Base-by-base conservation (phyloP, 2,797 vertebrate genomes). In the Natrix natrix region DNA sequence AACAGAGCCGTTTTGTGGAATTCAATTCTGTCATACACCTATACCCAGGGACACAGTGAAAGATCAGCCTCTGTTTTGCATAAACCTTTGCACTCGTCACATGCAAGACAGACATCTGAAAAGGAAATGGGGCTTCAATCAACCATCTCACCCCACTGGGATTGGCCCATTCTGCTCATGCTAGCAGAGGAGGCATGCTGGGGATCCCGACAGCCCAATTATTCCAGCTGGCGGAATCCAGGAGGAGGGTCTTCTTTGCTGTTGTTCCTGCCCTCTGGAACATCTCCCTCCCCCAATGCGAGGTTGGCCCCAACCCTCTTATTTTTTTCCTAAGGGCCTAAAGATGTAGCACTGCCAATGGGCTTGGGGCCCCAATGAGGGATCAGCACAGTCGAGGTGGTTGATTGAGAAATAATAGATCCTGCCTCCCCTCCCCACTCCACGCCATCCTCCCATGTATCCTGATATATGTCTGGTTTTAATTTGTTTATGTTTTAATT, bases 161-260 rank as follows among this genome's bases (percentile, higher is more conserved):
- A 16, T 69, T 69, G 63, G 63, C 5, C 28, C 13, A 13, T 32
- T 69, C 5, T 69, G 13, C 28, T 69, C 5, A 12, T 66, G 28
- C 28, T 63, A 26, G 61, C 61, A 63, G 61, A 63, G 26, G 28
- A 63, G 61, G 61, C 61, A 63, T 63, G 26, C 26, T 13, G 28
- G 0, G 0, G 61, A 1, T 66, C 28, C 5, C 12, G 0, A n/a
- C 28, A n/a, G 28, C 63, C 13, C 63, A 32, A 69, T 32, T 32
- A 69, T 69, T 69, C 26, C 63, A 69, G 63, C 26, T 66, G 12
- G 28, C 5, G 28, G 63, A 5, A 5, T 69, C 13, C 63, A 69
- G 5, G 5, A 16, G 63, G 12, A 66, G 12, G 28, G 28, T 66
- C 24, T n/a, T 66, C 63, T 66, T 4, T 66, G 26, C 61, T 66